These are phyloP conservation scores for Brachionus rubens DNA, from an alignment of 1,140 invertebrate species.

Conservation along the genomic window DNA sequence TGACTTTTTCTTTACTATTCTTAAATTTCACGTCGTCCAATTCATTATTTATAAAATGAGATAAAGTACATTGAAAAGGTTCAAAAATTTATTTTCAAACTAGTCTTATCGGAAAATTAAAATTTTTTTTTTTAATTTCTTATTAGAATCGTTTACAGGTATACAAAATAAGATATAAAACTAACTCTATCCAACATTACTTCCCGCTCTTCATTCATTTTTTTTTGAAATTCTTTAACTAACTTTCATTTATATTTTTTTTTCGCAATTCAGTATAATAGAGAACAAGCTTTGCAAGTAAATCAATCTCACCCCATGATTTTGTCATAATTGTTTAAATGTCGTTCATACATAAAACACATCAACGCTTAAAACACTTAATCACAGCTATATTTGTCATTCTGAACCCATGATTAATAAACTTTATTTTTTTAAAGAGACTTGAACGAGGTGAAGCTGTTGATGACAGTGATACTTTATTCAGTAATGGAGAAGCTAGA, in stretches of 20 bases:
- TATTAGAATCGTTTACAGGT: constrained; percentile 31
- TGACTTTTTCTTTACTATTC: no score
- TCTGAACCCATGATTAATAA: no score
- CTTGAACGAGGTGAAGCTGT: constrained; percentile 59
- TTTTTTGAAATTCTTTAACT: no score
- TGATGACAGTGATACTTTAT: constrained; percentile 56
- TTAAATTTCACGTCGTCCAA: no score
- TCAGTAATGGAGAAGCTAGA: constrained; percentile 57
- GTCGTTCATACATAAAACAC: no score
- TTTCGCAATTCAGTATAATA: constrained; percentile 22
- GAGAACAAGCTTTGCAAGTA: not conserved
- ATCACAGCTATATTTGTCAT: not conserved
- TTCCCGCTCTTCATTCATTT: not conserved
- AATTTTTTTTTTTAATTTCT: not conserved
- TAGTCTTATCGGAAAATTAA: no score
- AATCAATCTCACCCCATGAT: not conserved
- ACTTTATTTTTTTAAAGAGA: constrained; percentile 50
- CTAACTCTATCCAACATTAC: constrained; percentile 7
- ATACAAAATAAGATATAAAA: not conserved
- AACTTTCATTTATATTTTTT: no score
- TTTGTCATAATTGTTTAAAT: not conserved
- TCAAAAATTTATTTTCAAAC: not conserved
- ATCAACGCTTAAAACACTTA: no score
- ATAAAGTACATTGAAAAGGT: no score
- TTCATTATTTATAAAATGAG: no score